A percentile compares a stretch with the other conserved stretches of the same genome.
phyloP scores from a whole-genome alignment of 2,888 invertebrate species.

The Drosophila cognata region DNA sequence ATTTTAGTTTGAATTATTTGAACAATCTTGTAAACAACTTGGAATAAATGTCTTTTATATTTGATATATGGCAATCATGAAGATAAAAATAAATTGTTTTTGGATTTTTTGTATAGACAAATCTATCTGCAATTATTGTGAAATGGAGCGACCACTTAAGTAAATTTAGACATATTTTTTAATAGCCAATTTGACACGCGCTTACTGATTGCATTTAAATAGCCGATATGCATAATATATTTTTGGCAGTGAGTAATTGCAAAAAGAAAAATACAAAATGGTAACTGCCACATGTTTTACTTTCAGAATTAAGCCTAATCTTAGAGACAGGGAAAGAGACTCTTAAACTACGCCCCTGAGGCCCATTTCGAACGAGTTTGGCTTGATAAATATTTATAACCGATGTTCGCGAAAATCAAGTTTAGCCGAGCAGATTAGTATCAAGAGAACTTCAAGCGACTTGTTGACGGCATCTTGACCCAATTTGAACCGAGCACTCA shows the following conservation, averaged over 20 bases:
- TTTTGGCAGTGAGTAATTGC: conserved; percentile 8
- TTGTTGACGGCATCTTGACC: conserved; percentile 58
- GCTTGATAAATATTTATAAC: conserved; percentile 60
- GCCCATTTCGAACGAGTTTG: conserved; percentile 22
- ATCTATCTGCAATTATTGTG: not conserved
- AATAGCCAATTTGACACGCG: not conserved
- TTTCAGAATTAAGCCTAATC: conserved; percentile 35
- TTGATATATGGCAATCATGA: not conserved
- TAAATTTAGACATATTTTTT: not conserved
- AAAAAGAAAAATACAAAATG: conserved; percentile 22
- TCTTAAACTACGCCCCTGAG: conserved; percentile 21
- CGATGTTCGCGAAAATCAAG: conserved; percentile 43
- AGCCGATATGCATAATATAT: conserved; percentile 4
- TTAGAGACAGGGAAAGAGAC: not conserved
- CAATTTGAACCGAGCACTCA: conserved; percentile 46
- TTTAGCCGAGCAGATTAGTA: conserved; percentile 33
- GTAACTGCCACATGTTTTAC: conserved; percentile 29
- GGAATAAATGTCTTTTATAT: not conserved
- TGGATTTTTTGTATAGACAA: not conserved
- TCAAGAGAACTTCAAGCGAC: conserved; percentile 29
- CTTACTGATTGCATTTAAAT: conserved; percentile 22
- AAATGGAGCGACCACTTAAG: not conserved
- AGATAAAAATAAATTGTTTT: not conserved
- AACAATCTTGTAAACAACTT: not conserved
- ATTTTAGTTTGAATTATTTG: not conserved